Base-by-base conservation (phyloP, 2,113 vertebrate genomes). In the Nettapus auritus region DNA sequence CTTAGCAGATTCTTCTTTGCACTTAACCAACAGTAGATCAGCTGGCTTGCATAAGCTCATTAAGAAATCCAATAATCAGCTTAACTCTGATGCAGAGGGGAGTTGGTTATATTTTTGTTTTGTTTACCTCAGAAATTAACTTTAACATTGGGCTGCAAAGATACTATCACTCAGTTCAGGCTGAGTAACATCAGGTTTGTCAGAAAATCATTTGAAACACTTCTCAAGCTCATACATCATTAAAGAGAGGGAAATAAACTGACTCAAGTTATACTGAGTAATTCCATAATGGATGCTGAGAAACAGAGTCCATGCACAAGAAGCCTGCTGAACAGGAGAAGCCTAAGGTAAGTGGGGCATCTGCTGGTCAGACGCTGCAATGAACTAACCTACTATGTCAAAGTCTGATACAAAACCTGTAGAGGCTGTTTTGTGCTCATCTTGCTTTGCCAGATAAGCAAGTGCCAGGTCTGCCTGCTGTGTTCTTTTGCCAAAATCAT, bases 341-440 rank as follows among this genome's bases (percentile, higher is more conserved):
- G 50, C 57, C 48, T 79, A 40, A 83, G 69, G 46, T 60, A 76
- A 95, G 95, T 77, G 67, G 63, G 95, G 84, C 96, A 95, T 60
- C 96, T 97, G 8, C 88, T 96, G 96, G 94, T 2, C 23, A 94
- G 82, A 66, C 0, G 2, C 7, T 83, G 94, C n/a, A 94, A 56
- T 85, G 82, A 88, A 57, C 69, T 69, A 8, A 33, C 62, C n/a
- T 67, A 0, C 9, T 33, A 4, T 9, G 1, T 60, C 13, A 26
- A 55, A 73, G 9, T 56, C 46, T 73, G 48, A 19, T 79, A 33
- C 31, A 68, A 60, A 50, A 33, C 12, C 34, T 40, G 31, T 20
- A 40, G 34, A 29, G 26, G 22, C 23, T 2, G 1, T 60, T 80
- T 21, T 57, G 28, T 74, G 26, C 69, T 53, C 8, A 3, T 55